Evolutionary conservation across 2,888 invertebrate species (phyloP).

Genomic region (Meiosimyza platycephala): DNA sequence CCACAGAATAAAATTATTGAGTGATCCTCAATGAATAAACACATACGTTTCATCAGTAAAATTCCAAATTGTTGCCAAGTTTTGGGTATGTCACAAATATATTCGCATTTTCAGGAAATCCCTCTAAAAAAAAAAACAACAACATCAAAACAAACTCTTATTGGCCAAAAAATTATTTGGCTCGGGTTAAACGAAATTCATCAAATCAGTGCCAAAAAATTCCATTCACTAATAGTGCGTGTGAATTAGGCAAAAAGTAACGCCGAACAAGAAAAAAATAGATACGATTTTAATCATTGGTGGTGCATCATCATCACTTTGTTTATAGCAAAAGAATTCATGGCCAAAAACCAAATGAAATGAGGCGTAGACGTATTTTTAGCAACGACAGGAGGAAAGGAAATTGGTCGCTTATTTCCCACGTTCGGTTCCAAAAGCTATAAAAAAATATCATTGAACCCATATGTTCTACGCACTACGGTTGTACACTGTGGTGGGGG

Average conservation of each 20-base stretch:
- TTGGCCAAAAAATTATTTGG: constrained; percentile 32
- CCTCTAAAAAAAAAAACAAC: neutral
- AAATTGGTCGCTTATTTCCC: neutral
- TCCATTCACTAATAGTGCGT: constrained; percentile 35
- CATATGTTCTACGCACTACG: neutral
- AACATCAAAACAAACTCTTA: constrained; percentile 12
- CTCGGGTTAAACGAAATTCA: constrained; percentile 26
- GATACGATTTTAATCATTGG: constrained; percentile 5
- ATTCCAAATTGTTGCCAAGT: constrained; percentile 36
- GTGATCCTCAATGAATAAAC: neutral
- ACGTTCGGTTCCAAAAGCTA: neutral
- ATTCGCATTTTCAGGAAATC: constrained; percentile 23
- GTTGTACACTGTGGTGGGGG: too few relatives aligned
- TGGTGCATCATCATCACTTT: constrained; percentile 7
- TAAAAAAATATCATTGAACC: neutral
- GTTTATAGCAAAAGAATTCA: neutral
- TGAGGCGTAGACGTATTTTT: too few relatives aligned
- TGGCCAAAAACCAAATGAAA: neutral
- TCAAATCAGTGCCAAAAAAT: constrained; percentile 43
- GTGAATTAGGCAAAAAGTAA: neutral
- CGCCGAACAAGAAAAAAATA: neutral
- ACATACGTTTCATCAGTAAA: constrained; percentile 3
- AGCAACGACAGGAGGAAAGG: too few relatives aligned
- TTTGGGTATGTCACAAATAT: constrained; percentile 15
- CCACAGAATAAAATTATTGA: neutral